phyloP scores from a whole-genome alignment of 2,797 vertebrate species.

The Sebastes diploproa region DNA sequence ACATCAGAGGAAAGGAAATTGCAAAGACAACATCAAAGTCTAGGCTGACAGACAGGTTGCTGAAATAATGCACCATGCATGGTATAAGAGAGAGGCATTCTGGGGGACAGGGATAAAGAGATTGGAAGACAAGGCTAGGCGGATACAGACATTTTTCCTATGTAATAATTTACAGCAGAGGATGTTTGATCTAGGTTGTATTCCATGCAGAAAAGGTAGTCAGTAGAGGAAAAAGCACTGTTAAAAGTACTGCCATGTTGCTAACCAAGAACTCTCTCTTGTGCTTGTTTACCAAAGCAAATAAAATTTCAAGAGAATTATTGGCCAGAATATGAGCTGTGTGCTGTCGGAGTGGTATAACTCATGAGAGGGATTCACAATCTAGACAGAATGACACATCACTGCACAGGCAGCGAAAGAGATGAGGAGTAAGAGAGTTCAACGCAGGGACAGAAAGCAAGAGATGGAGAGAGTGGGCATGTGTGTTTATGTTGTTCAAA shows the following conservation, averaged over 20 bases:
- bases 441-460: background rate
- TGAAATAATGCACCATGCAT: background rate
- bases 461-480: background rate
- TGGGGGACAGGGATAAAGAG: background rate
- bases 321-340: background rate
- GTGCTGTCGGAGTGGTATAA: background rate
- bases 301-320: background rate
- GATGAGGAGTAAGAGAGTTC: background rate
- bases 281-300: background rate
- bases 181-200: background rate
- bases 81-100: background rate
- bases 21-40: background rate
- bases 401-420: background rate
- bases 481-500: background rate
- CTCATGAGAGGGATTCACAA: background rate
- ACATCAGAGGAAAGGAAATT: background rate
- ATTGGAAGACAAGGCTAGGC: too few relatives aligned
- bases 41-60: background rate
- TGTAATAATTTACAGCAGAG: background rate
- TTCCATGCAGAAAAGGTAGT: background rate
- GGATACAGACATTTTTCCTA: background rate
- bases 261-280: background rate
- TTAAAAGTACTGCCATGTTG: background rate
- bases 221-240: background rate
- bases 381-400: conserved; percentile 5